Conservation (phyloP, 2,797 vertebrate genomes). For the Helicolenus hilgendorfi region DNA sequence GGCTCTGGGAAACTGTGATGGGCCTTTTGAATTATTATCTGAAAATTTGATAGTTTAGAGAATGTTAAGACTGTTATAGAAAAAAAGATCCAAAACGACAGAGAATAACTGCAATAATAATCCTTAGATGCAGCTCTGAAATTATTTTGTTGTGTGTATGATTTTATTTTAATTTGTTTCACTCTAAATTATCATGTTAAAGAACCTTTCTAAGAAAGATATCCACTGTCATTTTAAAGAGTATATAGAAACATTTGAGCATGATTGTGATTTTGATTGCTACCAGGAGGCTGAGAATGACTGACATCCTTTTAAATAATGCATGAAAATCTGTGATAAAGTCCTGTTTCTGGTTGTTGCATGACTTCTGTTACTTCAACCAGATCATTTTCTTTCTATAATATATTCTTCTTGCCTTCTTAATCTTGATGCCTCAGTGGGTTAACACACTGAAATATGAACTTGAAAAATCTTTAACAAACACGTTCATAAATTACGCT, state of each 20-base stretch:
- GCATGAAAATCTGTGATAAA: not conserved
- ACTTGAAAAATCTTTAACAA: not conserved
- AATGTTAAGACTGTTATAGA: too few relatives aligned
- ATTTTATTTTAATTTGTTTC: not conserved
- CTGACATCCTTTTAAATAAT: not conserved
- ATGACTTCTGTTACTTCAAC: not conserved
- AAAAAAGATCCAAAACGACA: too few relatives aligned
- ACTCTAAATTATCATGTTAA: not conserved
- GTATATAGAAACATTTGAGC: not conserved
- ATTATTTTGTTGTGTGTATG: not conserved
- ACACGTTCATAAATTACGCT: not conserved
- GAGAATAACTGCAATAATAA: not conserved
- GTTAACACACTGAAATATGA: not conserved
- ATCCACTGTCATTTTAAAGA: not conserved
- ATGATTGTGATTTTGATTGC: not conserved
- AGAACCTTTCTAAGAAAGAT: not conserved
- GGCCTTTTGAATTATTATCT: not conserved
- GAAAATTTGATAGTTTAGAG: not conserved
- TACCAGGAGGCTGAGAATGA: not conserved
- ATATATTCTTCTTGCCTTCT: not conserved
- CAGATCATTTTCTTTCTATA: not conserved
- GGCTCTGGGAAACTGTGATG: not conserved
- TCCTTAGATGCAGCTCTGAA: not conserved
- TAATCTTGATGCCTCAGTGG: not conserved
- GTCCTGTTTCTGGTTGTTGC: not conserved